Evolutionary conservation across 30 jellyfish, hydroid and myxozoan species (phyloP), one percentile per base, ranked within the genome.

Genomic region (Cassiopea xamachana): DNA sequence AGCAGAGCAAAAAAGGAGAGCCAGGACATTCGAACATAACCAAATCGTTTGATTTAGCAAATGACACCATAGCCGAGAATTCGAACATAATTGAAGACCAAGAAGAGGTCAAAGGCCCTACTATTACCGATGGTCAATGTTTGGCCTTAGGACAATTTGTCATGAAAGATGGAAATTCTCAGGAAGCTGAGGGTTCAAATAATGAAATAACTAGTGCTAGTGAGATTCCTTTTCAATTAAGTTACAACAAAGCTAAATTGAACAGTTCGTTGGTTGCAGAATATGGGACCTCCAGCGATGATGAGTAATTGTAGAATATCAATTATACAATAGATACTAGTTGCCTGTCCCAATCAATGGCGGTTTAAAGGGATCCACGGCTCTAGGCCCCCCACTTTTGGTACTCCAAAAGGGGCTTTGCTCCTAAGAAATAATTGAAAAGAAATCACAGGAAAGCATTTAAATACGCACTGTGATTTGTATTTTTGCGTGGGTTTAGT

Each of bases 261-360:
- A 16, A 39, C 1, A 73, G 15, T 2, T 72, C 78, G 1, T 72
- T 84, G 18, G 83, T 84, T 12, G 83, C 70, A 12, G 86, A 51
- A 16, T 84, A 84, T 84, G 80, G 83, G 14, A 84, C 85, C 51
- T 84, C 92, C 7, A 84, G 80, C 43, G 92, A 84, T 18, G 80
- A 49, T 27, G 39, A 27, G 39, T 27, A 27, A 27, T 27, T 27
- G 39, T 27, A 27, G 39, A 27, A 27, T 27, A 27, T 27, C 39
- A 27, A 27, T 27, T 27, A 27, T 27, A 27, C 39, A 27, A 27
- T 27, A 27, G 39, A 27, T 27, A 27, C 39, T 27, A 27, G 39
- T 27, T 27, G 39, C 39, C 39, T 27, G 39, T 27, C 39, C 39
- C 39, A 27, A 27, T 27, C 39, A 27, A 27, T 27, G 39, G 39